These are phyloP conservation scores for Galerucella calmariensis DNA, from an alignment of 2,888 invertebrate species.

Conservation along the genomic window DNA sequence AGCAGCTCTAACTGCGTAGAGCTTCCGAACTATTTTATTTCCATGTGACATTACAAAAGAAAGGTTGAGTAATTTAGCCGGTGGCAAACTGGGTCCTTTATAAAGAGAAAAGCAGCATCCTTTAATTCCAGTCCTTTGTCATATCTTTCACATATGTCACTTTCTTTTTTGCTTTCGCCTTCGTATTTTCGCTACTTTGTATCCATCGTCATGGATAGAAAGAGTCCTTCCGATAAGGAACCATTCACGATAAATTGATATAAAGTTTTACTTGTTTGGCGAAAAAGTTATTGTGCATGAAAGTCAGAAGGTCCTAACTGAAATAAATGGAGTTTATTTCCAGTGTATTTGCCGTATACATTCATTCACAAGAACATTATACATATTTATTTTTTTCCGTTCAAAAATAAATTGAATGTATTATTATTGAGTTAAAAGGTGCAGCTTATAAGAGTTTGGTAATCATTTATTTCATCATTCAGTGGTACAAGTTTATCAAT, in stretches of 20 bases:
- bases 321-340: no score
- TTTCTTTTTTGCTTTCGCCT: conserved; percentile 21
- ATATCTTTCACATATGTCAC: conserved; percentile 34
- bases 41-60: conserved; percentile 25
- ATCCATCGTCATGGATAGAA: conserved; percentile 14
- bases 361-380: no score
- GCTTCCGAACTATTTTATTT: conserved; percentile 18
- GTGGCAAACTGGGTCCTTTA: conserved; percentile 33
- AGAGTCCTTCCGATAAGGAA: conserved; percentile 10
- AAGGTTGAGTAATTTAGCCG: conserved; percentile 33
- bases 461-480: no score
- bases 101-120: conserved; percentile 34
- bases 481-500: no score
- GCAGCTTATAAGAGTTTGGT: no score
- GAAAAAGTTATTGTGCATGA: no score
- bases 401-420: no score
- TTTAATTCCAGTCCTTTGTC: conserved; percentile 35
- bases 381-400: no score
- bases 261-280: conserved; percentile 14
- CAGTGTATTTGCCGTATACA: no score
- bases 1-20: background rate
- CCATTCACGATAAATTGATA: conserved; percentile 24
- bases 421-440: no score
- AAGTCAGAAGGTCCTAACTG: no score
- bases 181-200: conserved; percentile 28